phyloP scores from a whole-genome alignment of 2,113 vertebrate species.

The Coracopsis vasa region DNA sequence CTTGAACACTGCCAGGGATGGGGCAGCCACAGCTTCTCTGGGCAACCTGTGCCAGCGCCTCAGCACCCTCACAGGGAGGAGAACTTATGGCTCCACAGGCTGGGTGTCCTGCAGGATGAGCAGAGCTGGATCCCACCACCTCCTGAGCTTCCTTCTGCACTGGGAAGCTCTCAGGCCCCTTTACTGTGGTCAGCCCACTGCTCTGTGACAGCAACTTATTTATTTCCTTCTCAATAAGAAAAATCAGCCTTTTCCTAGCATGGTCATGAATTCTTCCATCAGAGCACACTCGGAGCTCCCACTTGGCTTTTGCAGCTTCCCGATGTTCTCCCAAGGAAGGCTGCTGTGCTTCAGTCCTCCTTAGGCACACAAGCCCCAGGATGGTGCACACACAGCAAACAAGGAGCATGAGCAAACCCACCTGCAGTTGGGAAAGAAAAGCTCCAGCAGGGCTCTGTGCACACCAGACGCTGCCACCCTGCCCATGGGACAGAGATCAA shows the following conservation, averaged over 20 bases:
- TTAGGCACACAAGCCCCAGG: fast-evolving
- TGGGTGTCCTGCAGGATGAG: neutral
- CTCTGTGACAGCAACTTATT: neutral
- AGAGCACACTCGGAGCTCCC: neutral
- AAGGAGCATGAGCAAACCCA: neutral
- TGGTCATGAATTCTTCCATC: neutral
- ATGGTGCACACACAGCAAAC: neutral
- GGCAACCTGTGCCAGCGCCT: neutral
- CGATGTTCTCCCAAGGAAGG: neutral
- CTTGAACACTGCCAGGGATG: neutral
- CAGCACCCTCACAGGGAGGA: neutral
- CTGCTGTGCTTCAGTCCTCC: neutral
- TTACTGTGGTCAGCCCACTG: neutral
- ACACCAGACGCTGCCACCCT: fast-evolving
- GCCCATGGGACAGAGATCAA: neutral
- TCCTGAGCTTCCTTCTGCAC: neutral
- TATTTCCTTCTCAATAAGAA: neutral
- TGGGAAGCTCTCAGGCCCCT: neutral
- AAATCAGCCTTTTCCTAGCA: neutral
- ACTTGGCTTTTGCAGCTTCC: neutral
- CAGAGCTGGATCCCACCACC: neutral
- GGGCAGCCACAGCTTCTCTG: neutral
- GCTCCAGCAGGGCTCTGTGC: neutral
- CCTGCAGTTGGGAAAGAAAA: fast-evolving
- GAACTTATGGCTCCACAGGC: neutral